phyloP scores from a whole-genome alignment of 2,113 vertebrate species.

The Falco punctatus region DNA sequence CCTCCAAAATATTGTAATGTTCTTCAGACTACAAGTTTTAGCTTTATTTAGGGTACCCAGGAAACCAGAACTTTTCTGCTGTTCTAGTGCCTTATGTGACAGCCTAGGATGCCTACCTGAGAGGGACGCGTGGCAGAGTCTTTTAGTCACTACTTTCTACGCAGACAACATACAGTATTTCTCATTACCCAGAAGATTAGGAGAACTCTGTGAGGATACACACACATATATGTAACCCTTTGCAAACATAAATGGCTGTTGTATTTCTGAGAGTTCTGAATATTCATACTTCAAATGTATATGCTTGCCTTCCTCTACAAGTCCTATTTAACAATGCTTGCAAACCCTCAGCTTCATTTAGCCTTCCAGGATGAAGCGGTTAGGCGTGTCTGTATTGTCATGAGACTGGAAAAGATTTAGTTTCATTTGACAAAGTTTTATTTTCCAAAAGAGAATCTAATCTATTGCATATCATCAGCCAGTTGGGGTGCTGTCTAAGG shows the following conservation, averaged over 20 bases:
- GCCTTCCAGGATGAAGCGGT: background rate
- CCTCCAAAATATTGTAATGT: background rate
- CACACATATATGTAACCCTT: background rate
- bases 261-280: background rate
- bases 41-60: background rate
- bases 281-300: background rate
- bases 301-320: background rate
- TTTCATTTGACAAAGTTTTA: background rate
- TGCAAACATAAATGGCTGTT: background rate
- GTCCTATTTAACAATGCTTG: background rate
- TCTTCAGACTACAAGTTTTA: background rate
- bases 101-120: background rate
- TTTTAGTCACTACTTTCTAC: background rate
- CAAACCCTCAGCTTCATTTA: background rate
- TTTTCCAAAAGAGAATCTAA: constrained; percentile 3
- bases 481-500: background rate
- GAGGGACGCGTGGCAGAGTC: background rate
- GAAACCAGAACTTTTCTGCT: background rate
- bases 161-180: background rate
- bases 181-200: background rate
- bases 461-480: background rate
- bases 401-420: background rate
- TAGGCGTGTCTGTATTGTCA: background rate
- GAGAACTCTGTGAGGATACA: background rate
- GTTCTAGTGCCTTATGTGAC: background rate